phyloP scores from a whole-genome alignment of 1,140 invertebrate species.

The Chlorops oryzae region DNA sequence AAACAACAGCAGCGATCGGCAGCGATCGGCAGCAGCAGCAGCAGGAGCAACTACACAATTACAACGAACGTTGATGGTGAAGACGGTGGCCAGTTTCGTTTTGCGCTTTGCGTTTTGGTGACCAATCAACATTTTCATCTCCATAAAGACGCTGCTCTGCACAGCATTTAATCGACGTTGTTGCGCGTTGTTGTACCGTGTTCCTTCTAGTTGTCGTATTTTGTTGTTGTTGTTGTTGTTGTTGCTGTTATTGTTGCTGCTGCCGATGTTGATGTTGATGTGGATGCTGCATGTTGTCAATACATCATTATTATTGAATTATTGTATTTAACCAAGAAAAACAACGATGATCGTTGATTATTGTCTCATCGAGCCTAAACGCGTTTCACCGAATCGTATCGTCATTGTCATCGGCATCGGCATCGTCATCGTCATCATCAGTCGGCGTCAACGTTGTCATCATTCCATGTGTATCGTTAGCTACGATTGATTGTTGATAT shows the following conservation, averaged over 20 bases:
- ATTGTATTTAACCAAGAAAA: no score
- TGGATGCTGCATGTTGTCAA: not conserved
- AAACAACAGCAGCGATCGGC: not conserved
- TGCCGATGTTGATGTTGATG: no score
- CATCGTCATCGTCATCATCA: not conserved
- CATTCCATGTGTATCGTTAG: no score
- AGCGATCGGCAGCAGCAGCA: not conserved
- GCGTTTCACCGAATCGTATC: not conserved
- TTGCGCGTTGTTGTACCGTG: no score
- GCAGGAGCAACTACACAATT: not conserved
- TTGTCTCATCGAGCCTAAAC: no score
- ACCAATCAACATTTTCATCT: constrained; percentile 13
- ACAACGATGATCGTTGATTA: constrained; percentile 2
- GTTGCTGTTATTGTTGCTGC: not conserved
- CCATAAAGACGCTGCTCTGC: constrained; percentile 4
- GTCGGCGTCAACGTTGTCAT: no score
- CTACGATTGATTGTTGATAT: no score
- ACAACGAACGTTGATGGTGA: not conserved
- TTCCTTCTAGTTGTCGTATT: not conserved
- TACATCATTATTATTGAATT: not conserved
- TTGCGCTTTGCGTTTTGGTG: no score
- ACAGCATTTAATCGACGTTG: no score
- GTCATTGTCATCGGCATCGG: not conserved
- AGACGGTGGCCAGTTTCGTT: no score
- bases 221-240: constrained; percentile 1